These are phyloP conservation scores for Astur gentilis DNA, from an alignment of 2,113 vertebrate genomes.

Conservation along the genomic window DNA sequence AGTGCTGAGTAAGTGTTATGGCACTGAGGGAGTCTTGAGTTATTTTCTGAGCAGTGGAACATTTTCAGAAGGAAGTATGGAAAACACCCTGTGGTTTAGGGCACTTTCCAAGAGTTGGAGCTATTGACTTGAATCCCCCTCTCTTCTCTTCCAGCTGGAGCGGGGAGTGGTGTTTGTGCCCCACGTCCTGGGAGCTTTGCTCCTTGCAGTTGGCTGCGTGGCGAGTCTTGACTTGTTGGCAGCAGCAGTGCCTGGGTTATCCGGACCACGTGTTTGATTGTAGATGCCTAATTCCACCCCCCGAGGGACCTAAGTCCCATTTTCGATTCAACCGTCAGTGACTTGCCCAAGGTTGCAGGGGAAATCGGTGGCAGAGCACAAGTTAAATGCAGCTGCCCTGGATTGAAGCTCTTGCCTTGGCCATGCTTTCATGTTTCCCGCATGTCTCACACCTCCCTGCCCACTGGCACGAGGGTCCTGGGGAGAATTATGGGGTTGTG, in stretches of 20 bases:
- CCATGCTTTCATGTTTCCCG: not conserved
- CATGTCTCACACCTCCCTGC: not conserved
- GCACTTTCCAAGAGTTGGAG: not conserved
- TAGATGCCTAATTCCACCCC: not conserved
- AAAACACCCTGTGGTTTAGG: not conserved
- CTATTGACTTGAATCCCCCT: not conserved
- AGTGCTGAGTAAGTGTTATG: not conserved
- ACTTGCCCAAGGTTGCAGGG: not conserved
- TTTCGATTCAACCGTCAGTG: not conserved
- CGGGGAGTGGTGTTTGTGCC: not conserved
- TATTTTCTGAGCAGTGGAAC: not conserved
- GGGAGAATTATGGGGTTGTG: not conserved
- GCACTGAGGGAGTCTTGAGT: not conserved
- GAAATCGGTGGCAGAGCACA: not conserved
- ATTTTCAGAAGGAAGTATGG: slow-evolving; percentile 1
- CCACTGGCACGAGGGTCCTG: not conserved
- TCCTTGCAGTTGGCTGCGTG: not conserved
- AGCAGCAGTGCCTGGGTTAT: not conserved
- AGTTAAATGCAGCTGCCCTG: not conserved
- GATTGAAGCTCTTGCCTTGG: not conserved
- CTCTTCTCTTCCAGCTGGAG: not conserved
- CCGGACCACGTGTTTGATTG: fast-evolving
- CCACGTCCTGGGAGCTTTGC: not conserved
- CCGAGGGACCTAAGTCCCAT: not conserved
- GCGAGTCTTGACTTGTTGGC: not conserved